phyloP scores from a whole-genome alignment of 2,888 invertebrate genomes.

The Scrobipalpa atriplicella region DNA sequence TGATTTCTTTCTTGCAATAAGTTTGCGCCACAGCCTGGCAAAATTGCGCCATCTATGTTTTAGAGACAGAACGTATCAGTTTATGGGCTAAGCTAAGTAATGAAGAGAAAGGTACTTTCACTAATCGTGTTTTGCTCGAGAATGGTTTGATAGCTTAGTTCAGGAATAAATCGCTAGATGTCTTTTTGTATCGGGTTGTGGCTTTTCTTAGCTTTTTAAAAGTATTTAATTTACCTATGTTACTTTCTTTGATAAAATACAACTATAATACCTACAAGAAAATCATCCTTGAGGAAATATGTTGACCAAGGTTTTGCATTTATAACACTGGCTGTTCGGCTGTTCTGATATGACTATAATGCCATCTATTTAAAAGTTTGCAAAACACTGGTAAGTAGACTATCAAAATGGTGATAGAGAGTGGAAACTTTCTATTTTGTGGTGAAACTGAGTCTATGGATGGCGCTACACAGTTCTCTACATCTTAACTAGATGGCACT shows the following conservation, averaged over 20 bases:
- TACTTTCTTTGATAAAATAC: too few species aligned
- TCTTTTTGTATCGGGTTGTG: background rate
- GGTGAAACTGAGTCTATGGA: background rate
- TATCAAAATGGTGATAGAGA: background rate
- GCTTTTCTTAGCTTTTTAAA: background rate
- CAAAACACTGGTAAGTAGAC: background rate
- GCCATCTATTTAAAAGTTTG: background rate
- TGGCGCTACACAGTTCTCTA: background rate
- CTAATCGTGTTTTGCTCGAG: background rate
- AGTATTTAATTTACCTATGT: background rate
- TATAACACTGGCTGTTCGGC: too few species aligned
- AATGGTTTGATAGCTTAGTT: background rate
- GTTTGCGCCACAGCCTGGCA: background rate
- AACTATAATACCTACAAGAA: too few species aligned
- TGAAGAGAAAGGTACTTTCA: background rate
- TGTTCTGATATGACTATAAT: background rate
- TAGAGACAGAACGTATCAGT: background rate
- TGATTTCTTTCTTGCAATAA: too few species aligned
- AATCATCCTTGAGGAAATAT: too few species aligned
- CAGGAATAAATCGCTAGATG: background rate
- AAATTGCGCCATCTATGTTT: background rate
- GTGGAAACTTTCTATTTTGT: background rate
- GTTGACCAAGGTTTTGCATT: too few species aligned
- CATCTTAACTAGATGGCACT: background rate
- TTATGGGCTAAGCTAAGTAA: background rate